Evolutionary conservation across 2,797 vertebrate genomes (phyloP).

Genomic region (Danio jaintianensis): DNA sequence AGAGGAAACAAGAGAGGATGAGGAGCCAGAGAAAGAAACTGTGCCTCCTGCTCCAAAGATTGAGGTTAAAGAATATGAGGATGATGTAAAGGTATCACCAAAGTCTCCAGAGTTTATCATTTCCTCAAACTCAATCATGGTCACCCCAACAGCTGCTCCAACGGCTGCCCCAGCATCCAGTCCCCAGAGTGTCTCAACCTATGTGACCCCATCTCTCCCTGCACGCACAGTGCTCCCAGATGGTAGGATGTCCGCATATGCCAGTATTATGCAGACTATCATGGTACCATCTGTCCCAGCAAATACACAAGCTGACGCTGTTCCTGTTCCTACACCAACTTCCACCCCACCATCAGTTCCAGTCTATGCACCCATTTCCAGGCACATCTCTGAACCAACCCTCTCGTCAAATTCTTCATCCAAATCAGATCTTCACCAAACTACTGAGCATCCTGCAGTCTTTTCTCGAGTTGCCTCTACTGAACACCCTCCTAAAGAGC

Average conservation of each 20-base stretch:
- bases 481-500: slow-evolving; percentile 77
- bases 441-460: slow-evolving; percentile 81
- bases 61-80: slow-evolving; percentile 59
- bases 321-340: slow-evolving; percentile 31
- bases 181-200: slow-evolving; percentile 64
- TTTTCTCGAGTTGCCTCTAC: slow-evolving; percentile 83
- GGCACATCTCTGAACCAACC: slow-evolving; percentile 56
- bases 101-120: slow-evolving; percentile 71
- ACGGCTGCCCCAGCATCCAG: slow-evolving; percentile 61
- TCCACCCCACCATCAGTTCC: slow-evolving; percentile 45
- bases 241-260: slow-evolving; percentile 86
- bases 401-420: slow-evolving; percentile 47
- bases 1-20: slow-evolving; percentile 64
- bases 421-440: slow-evolving; percentile 62
- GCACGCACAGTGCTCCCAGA: slow-evolving; percentile 78
- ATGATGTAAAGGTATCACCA: slow-evolving; percentile 35
- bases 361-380: slow-evolving; percentile 52
- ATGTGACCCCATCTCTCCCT: slow-evolving; percentile 67
- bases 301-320: slow-evolving; percentile 51
- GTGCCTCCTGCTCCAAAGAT: slow-evolving; percentile 56
- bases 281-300: slow-evolving; percentile 74
- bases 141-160: slow-evolving; percentile 66
- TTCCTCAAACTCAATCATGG: slow-evolving; percentile 69
- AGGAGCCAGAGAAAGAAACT: slow-evolving; percentile 40
- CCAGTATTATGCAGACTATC: slow-evolving; percentile 93